Evolutionary conservation across 1,140 invertebrate genomes (phyloP), one percentile per base, ranked within the genome.

Genomic region (Zaprionus taronus): DNA sequence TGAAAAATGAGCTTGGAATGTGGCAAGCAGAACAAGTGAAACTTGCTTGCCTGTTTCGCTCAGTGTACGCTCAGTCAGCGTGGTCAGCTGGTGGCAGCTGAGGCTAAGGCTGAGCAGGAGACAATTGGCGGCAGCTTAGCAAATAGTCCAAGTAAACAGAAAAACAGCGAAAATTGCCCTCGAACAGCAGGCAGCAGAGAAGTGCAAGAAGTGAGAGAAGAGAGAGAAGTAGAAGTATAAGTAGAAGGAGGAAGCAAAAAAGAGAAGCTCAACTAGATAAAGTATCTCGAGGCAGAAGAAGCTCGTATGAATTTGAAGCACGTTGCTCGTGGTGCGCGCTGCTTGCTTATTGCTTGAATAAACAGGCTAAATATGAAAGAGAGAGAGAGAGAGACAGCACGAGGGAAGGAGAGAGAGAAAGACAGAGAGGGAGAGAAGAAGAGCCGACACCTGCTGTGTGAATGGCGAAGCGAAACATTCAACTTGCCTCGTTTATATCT

Each of bases 401-500:
- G 24, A 11, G 36, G 34, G 53, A 44, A n/a, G 15, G 15, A 44
- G 20, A 26, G 28, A 20, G 28, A 28, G 41, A 17, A 5, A 14
- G 14, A 24, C 6, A 5, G 26, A 17, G 41, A 20, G 15, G 15
- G 17, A 26, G 31, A 22, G 17, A n/a, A 17, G 12, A 5, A n/a
- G 44, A 41, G 63, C 20, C 22, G 14, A 38, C 76, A 79, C 77
- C 77, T 80, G 81, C 80, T 83, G 63, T 78, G 81, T 49, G 41
- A 47, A 67, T 61, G 77, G n/a, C 56, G 73, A 77, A 79, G 34
- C 62, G 75, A 64, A 81, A 67, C 82, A 67, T 79, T 84, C 69
- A 72, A 85, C 79, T 75, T 79, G 82, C 56, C 68, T 75, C 71
- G 63, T 76, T 85, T 81, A 79, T 81, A 70, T 66, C 71, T 75